Conservation (phyloP, 2,113 vertebrate species). For the Vulpes lagopus region DNA sequence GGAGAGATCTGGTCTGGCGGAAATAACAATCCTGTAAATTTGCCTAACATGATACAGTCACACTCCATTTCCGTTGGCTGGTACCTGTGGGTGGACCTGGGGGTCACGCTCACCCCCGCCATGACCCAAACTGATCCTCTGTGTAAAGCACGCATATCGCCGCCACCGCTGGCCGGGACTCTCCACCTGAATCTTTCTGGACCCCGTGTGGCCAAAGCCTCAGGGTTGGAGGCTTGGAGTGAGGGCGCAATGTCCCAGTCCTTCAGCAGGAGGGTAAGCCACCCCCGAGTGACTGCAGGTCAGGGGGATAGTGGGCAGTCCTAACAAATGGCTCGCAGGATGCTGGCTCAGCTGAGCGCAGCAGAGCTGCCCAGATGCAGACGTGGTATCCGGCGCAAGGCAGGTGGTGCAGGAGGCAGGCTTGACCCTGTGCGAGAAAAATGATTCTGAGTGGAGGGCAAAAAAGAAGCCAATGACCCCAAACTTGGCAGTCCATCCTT, state of each 20-base stretch:
- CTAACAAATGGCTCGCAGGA: background rate
- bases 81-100: slow-evolving; percentile 65
- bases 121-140: slow-evolving; percentile 1
- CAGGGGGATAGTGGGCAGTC: background rate
- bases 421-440: slow-evolving; percentile 46
- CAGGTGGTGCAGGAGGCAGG: background rate
- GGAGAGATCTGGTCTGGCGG: slow-evolving; percentile 26
- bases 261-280: background rate
- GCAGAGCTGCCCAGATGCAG: background rate
- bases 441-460: background rate
- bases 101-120: slow-evolving; percentile 8
- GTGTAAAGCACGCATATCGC: background rate
- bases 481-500: slow-evolving; percentile 24
- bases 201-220: background rate
- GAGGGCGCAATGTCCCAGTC: background rate
- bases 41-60: slow-evolving; percentile 65
- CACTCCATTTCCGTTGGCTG: slow-evolving; percentile 64
- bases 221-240: background rate
- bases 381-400: background rate
- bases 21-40: slow-evolving; percentile 76
- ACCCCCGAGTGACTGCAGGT: background rate
- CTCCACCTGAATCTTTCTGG: background rate
- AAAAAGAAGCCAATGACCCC: slow-evolving; percentile 35
- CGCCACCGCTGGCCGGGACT: background rate
- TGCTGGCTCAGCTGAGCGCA: background rate